These are phyloP conservation scores for Achlya flavicornis DNA, from an alignment of 2,888 invertebrate species.

Conservation along the genomic window DNA sequence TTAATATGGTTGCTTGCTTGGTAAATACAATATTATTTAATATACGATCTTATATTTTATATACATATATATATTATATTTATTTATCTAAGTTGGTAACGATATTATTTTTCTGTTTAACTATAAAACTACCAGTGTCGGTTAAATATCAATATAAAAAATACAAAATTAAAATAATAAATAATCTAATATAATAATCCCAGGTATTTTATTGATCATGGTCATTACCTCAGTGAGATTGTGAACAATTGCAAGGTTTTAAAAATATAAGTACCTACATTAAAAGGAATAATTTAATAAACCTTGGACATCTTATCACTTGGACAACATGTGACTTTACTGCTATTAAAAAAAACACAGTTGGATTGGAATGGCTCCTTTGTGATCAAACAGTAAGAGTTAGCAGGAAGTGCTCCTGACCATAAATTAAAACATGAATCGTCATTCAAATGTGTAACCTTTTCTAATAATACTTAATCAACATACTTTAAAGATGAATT, in stretches of 20 bases:
- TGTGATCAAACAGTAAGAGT: conserved; percentile 53
- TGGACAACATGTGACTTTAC: background rate
- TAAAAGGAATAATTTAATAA: background rate
- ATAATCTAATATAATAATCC: no score
- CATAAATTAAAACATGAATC: conserved; percentile 62
- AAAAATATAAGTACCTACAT: background rate
- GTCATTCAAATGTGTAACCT: conserved; percentile 46
- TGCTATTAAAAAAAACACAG: conserved; percentile 51
- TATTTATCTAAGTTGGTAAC: no score
- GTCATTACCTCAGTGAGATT: no score
- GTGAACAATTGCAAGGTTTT: background rate
- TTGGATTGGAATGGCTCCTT: conserved; percentile 52
- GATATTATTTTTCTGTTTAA: no score
- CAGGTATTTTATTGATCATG: no score
- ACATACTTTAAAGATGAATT: background rate
- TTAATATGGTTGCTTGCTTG: no score
- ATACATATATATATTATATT: no score
- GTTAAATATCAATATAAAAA: no score
- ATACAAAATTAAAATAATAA: no score
- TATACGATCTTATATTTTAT: no score
- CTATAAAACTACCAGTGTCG: no score
- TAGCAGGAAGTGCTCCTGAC: conserved; percentile 61
- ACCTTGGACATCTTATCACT: background rate
- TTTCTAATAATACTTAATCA: conserved; percentile 15
- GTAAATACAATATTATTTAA: no score